phyloP scores from a whole-genome alignment of 2,888 invertebrate genomes.

The Ichneumoninae sp. region DNA sequence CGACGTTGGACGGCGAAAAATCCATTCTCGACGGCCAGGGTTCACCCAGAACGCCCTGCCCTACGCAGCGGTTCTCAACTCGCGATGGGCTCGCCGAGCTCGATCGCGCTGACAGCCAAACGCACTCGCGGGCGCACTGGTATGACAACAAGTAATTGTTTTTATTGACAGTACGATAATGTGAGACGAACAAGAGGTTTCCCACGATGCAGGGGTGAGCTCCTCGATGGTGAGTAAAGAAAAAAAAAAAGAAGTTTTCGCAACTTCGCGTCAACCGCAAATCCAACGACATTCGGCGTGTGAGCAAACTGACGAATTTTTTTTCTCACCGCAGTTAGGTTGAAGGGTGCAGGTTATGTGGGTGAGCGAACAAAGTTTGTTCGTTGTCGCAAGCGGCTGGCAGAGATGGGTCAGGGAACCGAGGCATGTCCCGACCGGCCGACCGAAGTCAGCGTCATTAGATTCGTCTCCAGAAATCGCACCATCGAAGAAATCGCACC shows the following conservation, averaged over 20 bases:
- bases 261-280: not conserved
- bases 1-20: conserved; percentile 42
- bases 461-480: conserved; percentile 83
- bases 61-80: conserved; percentile 56
- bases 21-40: conserved; percentile 34
- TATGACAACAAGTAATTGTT: conserved; percentile 79
- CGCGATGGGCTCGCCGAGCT: conserved; percentile 35
- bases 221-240: conserved; percentile 67
- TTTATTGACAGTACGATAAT: conserved; percentile 77
- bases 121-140: conserved; percentile 68
- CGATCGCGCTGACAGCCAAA: conserved; percentile 46
- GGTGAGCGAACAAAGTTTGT: conserved; percentile 45
- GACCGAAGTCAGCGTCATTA: conserved; percentile 82
- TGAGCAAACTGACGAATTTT: conserved; percentile 24
- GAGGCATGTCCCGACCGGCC: conserved; percentile 82
- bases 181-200: conserved; percentile 70
- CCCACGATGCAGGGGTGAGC: conserved; percentile 70
- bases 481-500: conserved; percentile 83
- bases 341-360: conserved; percentile 75
- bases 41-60: conserved; percentile 28
- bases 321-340: conserved; percentile 26
- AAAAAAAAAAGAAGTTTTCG: conserved; percentile 20
- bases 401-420: conserved; percentile 82
- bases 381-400: conserved; percentile 35
- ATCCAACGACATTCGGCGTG: not conserved